Conservation (phyloP, 2,797 vertebrate genomes). For the Accipiter minullus region DNA sequence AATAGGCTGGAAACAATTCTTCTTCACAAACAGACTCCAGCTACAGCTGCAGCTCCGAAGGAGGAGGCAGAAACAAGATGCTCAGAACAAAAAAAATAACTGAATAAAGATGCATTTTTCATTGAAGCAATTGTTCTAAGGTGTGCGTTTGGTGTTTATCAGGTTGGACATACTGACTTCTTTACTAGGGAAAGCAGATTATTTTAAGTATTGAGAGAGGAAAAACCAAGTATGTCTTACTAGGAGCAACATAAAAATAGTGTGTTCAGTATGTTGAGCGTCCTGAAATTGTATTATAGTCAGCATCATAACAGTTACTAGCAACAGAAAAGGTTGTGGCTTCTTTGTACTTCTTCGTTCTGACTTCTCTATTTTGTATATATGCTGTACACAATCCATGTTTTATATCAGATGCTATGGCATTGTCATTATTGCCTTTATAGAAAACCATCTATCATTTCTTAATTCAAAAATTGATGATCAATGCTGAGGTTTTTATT, state of each 20-base stretch:
- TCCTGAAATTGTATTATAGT: neutral
- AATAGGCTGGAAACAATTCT: constrained; percentile 82
- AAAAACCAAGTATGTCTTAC: neutral
- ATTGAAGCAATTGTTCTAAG: neutral
- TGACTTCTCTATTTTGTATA: neutral
- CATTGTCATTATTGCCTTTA: neutral
- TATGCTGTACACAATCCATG: neutral
- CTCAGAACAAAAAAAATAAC: neutral
- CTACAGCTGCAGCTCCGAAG: constrained; percentile 81
- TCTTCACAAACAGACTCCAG: constrained; percentile 84
- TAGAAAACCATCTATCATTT: neutral
- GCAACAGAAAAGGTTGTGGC: neutral
- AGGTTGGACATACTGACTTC: neutral
- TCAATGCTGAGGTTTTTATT: neutral
- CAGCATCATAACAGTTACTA: neutral
- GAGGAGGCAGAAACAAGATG: constrained; percentile 39
- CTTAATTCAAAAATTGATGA: neutral
- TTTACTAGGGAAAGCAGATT: neutral
- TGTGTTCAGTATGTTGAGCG: neutral
- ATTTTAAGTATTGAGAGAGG: neutral
- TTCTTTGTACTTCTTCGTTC: neutral
- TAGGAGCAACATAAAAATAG: neutral
- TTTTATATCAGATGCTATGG: neutral
- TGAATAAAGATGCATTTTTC: neutral
- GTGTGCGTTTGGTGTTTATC: neutral